Evolutionary conservation across 2,888 invertebrate species (phyloP), one percentile per base, ranked within the genome.

Genomic region (Acholoe squamosa): DNA sequence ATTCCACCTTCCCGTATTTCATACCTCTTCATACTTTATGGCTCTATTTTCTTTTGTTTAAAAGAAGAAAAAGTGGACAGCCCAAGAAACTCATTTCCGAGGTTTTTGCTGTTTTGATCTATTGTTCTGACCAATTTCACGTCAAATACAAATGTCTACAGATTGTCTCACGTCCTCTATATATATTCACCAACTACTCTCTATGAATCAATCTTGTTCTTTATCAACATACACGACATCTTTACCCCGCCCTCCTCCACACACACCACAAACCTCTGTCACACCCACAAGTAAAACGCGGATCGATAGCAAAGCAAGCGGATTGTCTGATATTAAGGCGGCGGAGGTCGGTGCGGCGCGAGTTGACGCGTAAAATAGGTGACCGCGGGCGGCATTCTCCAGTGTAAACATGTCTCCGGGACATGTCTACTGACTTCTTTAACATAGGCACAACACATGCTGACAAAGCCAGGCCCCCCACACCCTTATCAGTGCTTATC

Each of bases 261-360:
- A 61, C 14, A 61, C 61, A 61, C 61, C 10, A 76, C 76, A 76
- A 14, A 80, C 80, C 80, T n/a, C 43, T 16, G 33, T 5, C 80
- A 7, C 14, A 43, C 34, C 43, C 80, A 22, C 80, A 80, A 80
- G 34, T 80, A 80, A 80, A 33, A 80, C 80, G n/a, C 22, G 80
- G 80, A 80, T 80, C 80, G 43, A 80, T 80, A 33, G 34, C 80
- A 80, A 80, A 80, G 80, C 80, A 80, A 80, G 80, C 43, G 80
- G 80, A 16, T 80, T 80, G 80, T 80, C 25, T 80, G 76, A 76
- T 76, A 31, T 76, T 0, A n/a, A 19, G 34, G 16, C 22, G 33
- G 80, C 43, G 3, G 80, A 80, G 80, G 80, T 80, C 43, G 80
- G 80, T 0, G 80, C 19, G 34, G n/a, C 80, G 19, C 43, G 33